Conservation (phyloP, 2,113 vertebrate species). For the Bubo bubo region DNA sequence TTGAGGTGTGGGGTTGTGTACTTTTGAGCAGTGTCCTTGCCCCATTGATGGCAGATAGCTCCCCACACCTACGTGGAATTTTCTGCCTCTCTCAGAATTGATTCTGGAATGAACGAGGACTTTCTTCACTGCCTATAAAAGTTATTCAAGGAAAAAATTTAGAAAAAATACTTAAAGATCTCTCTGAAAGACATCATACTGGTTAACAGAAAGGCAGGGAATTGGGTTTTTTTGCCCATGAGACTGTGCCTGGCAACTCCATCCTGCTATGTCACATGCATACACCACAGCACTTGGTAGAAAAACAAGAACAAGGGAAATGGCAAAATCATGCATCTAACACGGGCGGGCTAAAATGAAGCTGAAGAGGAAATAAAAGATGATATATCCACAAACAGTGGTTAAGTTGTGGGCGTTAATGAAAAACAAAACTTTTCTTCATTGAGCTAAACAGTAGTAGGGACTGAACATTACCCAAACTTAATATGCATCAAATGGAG, state of each 20-base stretch:
- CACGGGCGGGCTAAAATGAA: neutral
- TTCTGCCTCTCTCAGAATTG: neutral
- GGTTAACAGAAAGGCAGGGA: neutral
- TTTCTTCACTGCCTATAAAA: neutral
- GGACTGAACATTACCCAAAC: neutral
- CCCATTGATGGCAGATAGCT: neutral
- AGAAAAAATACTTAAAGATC: neutral
- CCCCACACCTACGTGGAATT: neutral
- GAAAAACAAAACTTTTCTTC: slow-evolving; percentile 15
- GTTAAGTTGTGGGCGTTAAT: neutral
- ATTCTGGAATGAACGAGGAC: neutral
- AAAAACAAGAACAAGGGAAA: neutral
- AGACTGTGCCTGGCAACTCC: neutral
- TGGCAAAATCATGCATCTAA: neutral
- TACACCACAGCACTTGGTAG: neutral
- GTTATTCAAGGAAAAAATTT: neutral
- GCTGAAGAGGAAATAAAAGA: slow-evolving; percentile 9
- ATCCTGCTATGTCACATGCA: neutral
- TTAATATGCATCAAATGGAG: neutral
- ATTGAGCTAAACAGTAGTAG: neutral
- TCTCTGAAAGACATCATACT: neutral
- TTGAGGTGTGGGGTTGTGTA: neutral
- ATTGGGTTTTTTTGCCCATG: neutral
- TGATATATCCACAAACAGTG: neutral
- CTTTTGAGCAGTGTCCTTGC: neutral